These are phyloP conservation scores for Cliona cf. orientalis DNA, from an alignment of 37 sponge, comb jelly and placozoan genomes.

Conservation along the genomic window DNA sequence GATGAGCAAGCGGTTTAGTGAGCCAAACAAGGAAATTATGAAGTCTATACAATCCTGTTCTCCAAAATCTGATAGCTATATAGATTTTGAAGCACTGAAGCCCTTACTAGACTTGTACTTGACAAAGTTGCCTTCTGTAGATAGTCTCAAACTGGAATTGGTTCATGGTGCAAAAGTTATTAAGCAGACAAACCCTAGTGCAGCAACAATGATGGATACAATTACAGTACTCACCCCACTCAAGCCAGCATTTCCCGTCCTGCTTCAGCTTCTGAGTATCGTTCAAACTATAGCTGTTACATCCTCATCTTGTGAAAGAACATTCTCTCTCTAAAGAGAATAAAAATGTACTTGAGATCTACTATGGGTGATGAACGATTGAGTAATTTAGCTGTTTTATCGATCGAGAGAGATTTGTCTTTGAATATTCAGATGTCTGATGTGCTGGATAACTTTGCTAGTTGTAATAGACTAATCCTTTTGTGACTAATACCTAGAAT, in stretches of 20 bases:
- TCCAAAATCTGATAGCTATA: not conserved
- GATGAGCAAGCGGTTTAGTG: not conserved
- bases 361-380: not conserved
- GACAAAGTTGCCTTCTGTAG: not conserved
- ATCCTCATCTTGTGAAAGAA: not conserved
- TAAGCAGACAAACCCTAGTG: not conserved
- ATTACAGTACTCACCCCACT: not conserved
- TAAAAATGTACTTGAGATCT: no score
- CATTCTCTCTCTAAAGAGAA: not conserved
- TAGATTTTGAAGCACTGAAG: not conserved
- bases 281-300: conserved; percentile 4
- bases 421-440: not conserved
- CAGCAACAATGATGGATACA: not conserved
- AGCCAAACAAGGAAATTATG: not conserved
- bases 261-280: not conserved
- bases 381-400: not conserved
- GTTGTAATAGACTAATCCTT: not conserved
- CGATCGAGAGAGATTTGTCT: not conserved
- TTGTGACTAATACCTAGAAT: not conserved
- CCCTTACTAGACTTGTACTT: not conserved
- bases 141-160: not conserved
- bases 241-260: not conserved
- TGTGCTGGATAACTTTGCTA: not conserved
- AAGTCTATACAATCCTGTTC: not conserved
- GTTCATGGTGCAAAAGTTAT: not conserved